Conservation (phyloP, 2,113 vertebrate species). For the Cinclus cinclus region DNA sequence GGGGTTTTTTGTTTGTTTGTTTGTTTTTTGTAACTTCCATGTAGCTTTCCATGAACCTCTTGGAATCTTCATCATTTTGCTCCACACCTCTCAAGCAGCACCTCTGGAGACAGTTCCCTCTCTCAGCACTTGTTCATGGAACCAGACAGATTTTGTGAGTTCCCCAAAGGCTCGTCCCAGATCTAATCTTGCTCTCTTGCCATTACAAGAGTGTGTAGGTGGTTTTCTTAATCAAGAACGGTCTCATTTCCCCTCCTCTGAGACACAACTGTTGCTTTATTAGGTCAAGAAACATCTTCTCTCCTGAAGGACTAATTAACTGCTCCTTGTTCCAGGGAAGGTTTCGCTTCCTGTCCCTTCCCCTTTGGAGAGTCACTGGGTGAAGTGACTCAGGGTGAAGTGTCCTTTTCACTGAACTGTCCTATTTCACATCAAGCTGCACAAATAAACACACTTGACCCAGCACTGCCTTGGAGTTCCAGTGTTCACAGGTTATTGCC, state of each 20-base stretch:
- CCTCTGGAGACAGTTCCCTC: neutral
- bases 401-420: neutral
- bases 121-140: neutral
- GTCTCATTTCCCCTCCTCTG: neutral
- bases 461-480: neutral
- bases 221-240: neutral
- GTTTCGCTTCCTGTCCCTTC: neutral
- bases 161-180: neutral
- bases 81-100: neutral
- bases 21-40: too few relatives aligned
- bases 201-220: neutral
- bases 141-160: neutral
- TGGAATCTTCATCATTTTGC: neutral
- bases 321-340: neutral
- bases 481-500: neutral
- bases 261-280: neutral
- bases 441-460: neutral
- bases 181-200: neutral
- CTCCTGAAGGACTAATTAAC: neutral
- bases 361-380: neutral
- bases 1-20: too few relatives aligned
- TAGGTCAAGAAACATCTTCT: neutral
- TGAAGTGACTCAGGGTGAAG: neutral
- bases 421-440: neutral
- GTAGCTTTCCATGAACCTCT: neutral